Conservation (phyloP, 2,113 vertebrate genomes). For the Nerophis ophidion region DNA sequence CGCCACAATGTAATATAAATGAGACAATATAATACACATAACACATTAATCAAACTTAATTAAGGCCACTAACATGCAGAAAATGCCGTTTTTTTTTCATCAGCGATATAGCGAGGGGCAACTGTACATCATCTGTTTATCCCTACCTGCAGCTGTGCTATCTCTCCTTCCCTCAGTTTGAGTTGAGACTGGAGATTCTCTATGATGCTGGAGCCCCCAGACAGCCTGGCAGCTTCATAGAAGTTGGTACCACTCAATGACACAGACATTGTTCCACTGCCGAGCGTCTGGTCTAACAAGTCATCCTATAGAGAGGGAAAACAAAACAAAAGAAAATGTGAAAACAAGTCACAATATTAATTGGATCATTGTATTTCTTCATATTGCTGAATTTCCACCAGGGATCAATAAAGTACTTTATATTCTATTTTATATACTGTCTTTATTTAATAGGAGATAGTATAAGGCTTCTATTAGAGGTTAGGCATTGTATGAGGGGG, state of each 20-base stretch:
- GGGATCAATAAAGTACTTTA: no score
- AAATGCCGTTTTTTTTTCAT: no score
- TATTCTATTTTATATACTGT: no score
- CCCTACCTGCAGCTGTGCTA: conserved; percentile 90
- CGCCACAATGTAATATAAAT: no score
- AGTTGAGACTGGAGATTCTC: conserved; percentile 97
- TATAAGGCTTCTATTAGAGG: neutral
- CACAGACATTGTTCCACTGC: conserved; percentile 71
- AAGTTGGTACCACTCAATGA: conserved; percentile 83
- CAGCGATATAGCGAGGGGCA: no score
- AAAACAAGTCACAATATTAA: neutral
- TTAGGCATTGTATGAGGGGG: no score
- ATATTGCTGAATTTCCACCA: no score
- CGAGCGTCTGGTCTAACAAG: conserved; percentile 79
- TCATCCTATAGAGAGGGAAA: conserved; percentile 76
- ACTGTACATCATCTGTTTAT: neutral
- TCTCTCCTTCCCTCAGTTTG: conserved; percentile 92
- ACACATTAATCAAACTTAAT: no score
- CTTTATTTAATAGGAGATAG: neutral
- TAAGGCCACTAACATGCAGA: no score
- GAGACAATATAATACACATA: no score
- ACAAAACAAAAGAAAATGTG: no score
- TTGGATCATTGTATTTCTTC: no score
- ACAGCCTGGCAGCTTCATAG: conserved; percentile 88
- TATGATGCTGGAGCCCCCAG: conserved; percentile 90